Base-by-base conservation (phyloP, 2,888 invertebrate species). In the Bellardia pandia region DNA sequence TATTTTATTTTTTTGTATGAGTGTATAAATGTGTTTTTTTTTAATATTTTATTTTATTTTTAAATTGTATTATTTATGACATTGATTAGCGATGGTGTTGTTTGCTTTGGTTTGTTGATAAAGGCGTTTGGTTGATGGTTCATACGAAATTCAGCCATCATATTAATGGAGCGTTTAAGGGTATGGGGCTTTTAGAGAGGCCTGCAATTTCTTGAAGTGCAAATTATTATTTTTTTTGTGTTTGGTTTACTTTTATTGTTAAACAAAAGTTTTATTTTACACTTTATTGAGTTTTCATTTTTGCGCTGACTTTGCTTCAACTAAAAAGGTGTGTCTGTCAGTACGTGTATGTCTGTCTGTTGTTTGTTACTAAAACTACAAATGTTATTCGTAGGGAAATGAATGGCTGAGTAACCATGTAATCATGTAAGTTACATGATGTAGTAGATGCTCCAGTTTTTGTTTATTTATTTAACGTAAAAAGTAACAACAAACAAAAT, bases 11-110 rank as follows among this genome's bases (percentile, higher is more conserved):
- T 2, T 14, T 1, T 40, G 7, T 2, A 13, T 30, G 11, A 48
- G 14, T n/a, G 3, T 71, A 9, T 5, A 6, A 48, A 48, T n/a
- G 3, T n/a, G 3, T n/a, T 6, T 51, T 14, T 14, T 51, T 3
- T 51, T 14, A 6, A 51, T 5, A 51, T 42, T 48, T 42, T 62
- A 13, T 40, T 80, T 37, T 64, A 56, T 58, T 74, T 23, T 51
- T 66, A 45, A 16, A 56, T 66, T 81, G 23, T 23, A 30, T 48
- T 68, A 56, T 64, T 72, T 80, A 75, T 75, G 42, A 30, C 40
- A 75, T 82, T 75, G 37, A 82, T 75, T 68, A 75, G 66, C 42
- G 14, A 0, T 75, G 48, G 48, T 40, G 45, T 30, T 81, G 72
- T 45, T 51, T 40, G 58, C 8, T 68, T 58, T 37, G 51, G 58